Conservation (phyloP, 2,888 invertebrate species). For the Phania funesta region DNA sequence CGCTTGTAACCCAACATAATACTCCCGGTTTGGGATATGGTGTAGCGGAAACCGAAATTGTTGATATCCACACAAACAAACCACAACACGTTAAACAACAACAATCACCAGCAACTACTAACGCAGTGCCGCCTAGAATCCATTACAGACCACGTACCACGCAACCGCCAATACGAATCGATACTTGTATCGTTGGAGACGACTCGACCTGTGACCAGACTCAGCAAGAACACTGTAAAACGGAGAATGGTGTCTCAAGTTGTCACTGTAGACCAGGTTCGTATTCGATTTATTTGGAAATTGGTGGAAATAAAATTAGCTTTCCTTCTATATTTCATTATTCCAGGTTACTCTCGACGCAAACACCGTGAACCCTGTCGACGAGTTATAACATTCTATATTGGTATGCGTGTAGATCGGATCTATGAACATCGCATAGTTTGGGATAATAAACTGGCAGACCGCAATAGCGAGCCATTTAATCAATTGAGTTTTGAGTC, state of each 20-base stretch:
- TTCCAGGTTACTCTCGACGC: constrained; percentile 83
- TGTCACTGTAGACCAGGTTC: constrained; percentile 91
- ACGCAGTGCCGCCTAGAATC: constrained; percentile 84
- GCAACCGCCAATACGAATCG: constrained; percentile 84
- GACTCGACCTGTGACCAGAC: constrained; percentile 93
- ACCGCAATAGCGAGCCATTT: constrained; percentile 89
- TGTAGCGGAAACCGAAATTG: constrained; percentile 83
- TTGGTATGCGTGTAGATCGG: constrained; percentile 90
- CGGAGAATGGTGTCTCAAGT: constrained; percentile 91
- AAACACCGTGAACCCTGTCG: constrained; percentile 89
- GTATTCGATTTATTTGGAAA: constrained; percentile 17
- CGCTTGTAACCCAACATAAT: constrained; percentile 74
- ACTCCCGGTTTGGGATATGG: constrained; percentile 84
- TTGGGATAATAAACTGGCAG: constrained; percentile 88
- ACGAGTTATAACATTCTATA: constrained; percentile 87
- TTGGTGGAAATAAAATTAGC: background rate
- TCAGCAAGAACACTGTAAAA: constrained; percentile 92
- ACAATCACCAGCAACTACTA: constrained; percentile 81
- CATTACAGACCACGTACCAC: constrained; percentile 81
- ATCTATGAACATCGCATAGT: constrained; percentile 89
- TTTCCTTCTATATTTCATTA: background rate
- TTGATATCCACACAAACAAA: constrained; percentile 74
- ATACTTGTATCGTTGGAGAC: constrained; percentile 96
- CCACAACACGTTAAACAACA: constrained; percentile 81
- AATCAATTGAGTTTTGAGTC: constrained; percentile 92